Conservation (phyloP, 2,888 invertebrate species). For the Timandra comae region DNA sequence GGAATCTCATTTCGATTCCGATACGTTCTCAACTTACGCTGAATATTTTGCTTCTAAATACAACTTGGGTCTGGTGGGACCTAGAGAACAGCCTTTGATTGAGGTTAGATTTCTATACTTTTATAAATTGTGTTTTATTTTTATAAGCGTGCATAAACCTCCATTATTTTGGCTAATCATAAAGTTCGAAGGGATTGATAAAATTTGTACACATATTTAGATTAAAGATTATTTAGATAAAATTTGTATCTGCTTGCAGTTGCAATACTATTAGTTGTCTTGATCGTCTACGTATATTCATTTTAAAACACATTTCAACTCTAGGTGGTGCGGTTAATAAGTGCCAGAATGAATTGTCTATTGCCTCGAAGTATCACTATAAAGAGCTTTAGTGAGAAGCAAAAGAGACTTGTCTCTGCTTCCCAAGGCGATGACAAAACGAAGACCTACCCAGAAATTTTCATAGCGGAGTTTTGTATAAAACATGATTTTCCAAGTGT, state of each 20-base stretch:
- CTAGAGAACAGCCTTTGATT: constrained; percentile 83
- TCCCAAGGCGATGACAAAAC: constrained; percentile 67
- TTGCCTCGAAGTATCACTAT: constrained; percentile 60
- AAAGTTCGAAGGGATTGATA: no score
- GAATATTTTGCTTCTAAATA: constrained; percentile 89
- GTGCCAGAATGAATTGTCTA: constrained; percentile 61
- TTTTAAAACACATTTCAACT: no score
- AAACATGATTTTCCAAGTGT: constrained; percentile 82
- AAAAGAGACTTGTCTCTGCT: constrained; percentile 40
- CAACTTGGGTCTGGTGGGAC: constrained; percentile 77
- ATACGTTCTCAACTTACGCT: constrained; percentile 78
- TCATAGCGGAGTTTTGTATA: constrained; percentile 92
- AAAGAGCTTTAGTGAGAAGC: constrained; percentile 49
- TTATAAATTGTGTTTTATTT: no score
- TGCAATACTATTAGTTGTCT: no score
- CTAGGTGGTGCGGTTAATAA: constrained; percentile 66
- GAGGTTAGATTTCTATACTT: no score
- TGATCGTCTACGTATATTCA: no score
- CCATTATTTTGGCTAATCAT: no score
- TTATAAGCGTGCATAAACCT: no score
- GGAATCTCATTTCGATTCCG: constrained; percentile 78
- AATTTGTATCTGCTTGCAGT: no score
- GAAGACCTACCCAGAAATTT: constrained; percentile 75
- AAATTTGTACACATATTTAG: no score
- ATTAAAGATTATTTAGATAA: no score